Base-by-base conservation (phyloP, 2,113 vertebrate species). In the Oreotragus oreotragus region DNA sequence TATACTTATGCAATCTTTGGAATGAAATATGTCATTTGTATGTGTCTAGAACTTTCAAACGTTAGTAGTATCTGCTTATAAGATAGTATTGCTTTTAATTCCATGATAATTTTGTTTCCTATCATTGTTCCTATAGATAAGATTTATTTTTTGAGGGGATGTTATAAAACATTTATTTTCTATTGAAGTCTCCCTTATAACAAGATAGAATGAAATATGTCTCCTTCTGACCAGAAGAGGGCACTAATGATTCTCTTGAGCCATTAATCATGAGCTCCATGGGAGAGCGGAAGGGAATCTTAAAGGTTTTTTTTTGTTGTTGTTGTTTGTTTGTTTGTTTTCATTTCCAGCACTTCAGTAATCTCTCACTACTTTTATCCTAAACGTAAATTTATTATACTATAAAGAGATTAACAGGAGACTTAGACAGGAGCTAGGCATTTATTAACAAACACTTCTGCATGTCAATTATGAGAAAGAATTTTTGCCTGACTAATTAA, bases 191-290 rank as follows among this genome's bases (percentile, higher is more conserved):
- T 96, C 21, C 16, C 47, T 7, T 62, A 1, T 89, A 79, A 58
- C 15, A 60, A 60, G 12, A 49, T 66, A 95, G 1, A 25, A 91
- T 92, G 33, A 84, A 27, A 5, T 60, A 79, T 55, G 16, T 90
- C 28, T 91, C 58, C 23, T 57, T 94, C 36, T 70, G 45, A 73
- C 97, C 98, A 97, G 81, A 49, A 96, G 98, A 98, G 98, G 98
- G 96, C 96, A 96, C 88, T 97, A 91, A 79, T 94, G 91, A 19
- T n/a, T 79, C 85, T 97, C 95, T 43, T 43, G 43, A 43, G 43
- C 43, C 43, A 43, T 43, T 57, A 88, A 49, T 86, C 86, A 64
- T 33, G 10, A 91, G 7, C 11, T 90, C 11, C 5, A 55, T 27
- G 27, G 33, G 39, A 73, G 3, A 27, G 30, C 25, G 64, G 79